Evolutionary conservation across 2,888 invertebrate genomes (phyloP), one percentile per base, ranked within the genome.

Genomic region (Drosophila hamatofila): DNA sequence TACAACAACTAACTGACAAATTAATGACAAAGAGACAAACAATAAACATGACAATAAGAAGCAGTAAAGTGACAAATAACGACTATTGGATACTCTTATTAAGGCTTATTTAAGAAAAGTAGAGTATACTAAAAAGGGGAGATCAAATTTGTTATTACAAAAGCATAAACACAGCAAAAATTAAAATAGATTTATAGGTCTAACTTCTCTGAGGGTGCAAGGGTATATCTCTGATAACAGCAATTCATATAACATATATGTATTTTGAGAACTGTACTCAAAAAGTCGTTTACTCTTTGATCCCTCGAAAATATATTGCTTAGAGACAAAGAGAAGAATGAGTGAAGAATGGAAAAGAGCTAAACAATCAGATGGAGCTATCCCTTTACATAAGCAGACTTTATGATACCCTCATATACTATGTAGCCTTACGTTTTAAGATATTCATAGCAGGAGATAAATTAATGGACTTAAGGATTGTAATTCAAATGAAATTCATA

Each of bases 1-100:
- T 41, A 61, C 68, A 76, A 65, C 66, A 76, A 74, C 68, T 75
- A 65, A 21, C 72, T 73, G 76, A 82, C 69, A 84, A 86, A 82
- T 88, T 80, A 80, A 86, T 69, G 74, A 65, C 84, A 80, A 75
- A 76, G 44, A 27, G 44, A 62, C 75, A 71, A 78, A 66, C 46
- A 64, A 58, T n/a, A 72, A 68, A 59, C 44, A 65, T 44, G 54
- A 49, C 46, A 12, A 23, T n/a, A 49, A 14, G 12, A 16, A 3
- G 11, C 35, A 14, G 14, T 7, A 4, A 11, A 35, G 30, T 1
- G 11, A 5, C 39, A 1, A 3, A 4, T 8, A 39, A 16, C 65
- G 72, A 55, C 42, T 5, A 3, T 3, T 12, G 9, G 46, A 64
- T 72, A 11, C 80, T 46, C 76, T n/a, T n/a, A n/a, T n/a, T n/a